These are phyloP conservation scores for Enteromius argenteus DNA, from an alignment of 2,797 vertebrate species.

Conservation along the genomic window DNA sequence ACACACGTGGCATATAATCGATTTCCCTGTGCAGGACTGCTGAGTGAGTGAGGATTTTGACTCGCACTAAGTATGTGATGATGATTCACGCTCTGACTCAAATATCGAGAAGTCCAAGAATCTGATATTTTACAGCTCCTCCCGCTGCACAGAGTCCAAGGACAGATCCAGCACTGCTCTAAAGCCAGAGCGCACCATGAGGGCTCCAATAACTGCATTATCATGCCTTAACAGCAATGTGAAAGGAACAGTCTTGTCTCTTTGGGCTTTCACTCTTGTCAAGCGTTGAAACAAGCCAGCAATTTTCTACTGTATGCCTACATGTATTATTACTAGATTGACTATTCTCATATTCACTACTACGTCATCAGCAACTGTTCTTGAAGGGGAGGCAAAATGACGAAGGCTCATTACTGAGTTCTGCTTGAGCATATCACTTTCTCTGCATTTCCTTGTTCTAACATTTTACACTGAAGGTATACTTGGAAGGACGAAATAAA, in stretches of 20 bases:
- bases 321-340: conserved; percentile 68
- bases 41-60: conserved; percentile 68
- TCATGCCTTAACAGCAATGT: conserved; percentile 58
- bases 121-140: conserved; percentile 70
- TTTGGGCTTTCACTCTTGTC: conserved; percentile 72
- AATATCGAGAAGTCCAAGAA: conserved; percentile 68
- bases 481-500: not conserved
- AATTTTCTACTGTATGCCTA: conserved; percentile 48
- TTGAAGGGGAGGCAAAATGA: not conserved
- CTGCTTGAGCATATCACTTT: not conserved
- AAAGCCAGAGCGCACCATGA: conserved; percentile 71
- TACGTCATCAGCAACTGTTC: not conserved
- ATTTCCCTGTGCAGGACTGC: conserved; percentile 65
- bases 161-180: conserved; percentile 67
- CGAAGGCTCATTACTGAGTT: not conserved
- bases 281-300: conserved; percentile 75
- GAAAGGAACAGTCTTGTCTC: conserved; percentile 71
- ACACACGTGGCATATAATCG: conserved; percentile 46
- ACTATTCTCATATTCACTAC: not conserved
- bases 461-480: not conserved
- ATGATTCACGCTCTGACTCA: conserved; percentile 77
- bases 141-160: conserved; percentile 72
- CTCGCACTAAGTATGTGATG: conserved; percentile 69
- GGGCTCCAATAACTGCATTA: conserved; percentile 75
- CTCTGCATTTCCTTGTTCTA: not conserved